Evolutionary conservation across 2,113 vertebrate species (phyloP).

Genomic region (Probosciger aterrimus): DNA sequence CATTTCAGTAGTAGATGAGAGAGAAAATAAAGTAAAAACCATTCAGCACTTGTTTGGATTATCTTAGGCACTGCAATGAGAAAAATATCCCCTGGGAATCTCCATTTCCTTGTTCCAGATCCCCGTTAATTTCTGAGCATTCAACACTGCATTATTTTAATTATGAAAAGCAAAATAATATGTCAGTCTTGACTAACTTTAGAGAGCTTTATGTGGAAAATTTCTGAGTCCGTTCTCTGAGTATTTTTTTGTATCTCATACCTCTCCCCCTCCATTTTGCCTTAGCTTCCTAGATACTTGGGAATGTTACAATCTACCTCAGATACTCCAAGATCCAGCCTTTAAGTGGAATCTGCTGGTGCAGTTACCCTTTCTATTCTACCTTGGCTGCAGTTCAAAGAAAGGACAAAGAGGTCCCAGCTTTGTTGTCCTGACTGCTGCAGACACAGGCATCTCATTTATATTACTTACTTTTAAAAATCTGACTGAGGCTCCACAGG

Average conservation of each 20-base stretch:
- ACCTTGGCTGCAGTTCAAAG: not conserved
- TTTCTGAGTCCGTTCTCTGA: not conserved
- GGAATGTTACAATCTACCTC: not conserved
- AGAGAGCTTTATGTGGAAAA: not conserved
- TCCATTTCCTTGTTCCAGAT: not conserved
- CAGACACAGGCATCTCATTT: not conserved
- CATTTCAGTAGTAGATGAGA: not conserved
- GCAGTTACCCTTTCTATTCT: not conserved
- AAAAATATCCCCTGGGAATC: not conserved
- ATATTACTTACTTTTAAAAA: not conserved
- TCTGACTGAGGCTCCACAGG: not conserved
- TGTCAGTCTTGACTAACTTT: not conserved
- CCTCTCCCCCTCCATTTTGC: not conserved
- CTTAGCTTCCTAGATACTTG: not conserved
- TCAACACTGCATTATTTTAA: not conserved
- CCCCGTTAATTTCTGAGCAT: not conserved
- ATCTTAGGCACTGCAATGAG: not conserved
- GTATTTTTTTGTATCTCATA: not conserved
- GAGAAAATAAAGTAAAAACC: not conserved
- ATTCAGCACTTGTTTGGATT: not conserved
- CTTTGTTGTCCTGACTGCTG: not conserved
- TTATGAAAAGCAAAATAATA: not conserved
- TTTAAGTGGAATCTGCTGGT: not conserved
- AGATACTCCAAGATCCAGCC: not conserved
- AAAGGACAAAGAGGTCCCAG: not conserved